Evolutionary conservation across 1,140 invertebrate genomes (phyloP).

Genomic region (Neodiprion pinetum): DNA sequence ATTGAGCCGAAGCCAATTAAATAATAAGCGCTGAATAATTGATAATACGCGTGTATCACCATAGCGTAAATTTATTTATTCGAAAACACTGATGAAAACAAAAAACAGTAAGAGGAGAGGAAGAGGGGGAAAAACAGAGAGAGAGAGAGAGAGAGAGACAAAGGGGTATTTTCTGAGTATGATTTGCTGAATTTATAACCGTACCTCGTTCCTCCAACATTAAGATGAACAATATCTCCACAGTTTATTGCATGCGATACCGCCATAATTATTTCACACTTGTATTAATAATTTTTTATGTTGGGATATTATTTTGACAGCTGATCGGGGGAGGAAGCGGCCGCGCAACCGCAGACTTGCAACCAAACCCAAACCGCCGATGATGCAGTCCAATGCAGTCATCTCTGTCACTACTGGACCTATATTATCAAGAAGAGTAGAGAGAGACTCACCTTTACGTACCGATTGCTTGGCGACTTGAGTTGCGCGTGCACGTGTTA

Average conservation of each 20-base stretch:
- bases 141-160: conserved; percentile 19
- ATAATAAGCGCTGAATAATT: neutral
- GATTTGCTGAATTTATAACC: conserved; percentile 15
- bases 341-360: no score
- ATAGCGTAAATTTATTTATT: neutral
- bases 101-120: neutral
- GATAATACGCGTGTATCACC: neutral
- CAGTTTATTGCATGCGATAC: conserved; percentile 42
- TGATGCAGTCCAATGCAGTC: no score
- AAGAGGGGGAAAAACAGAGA: conserved; percentile 13
- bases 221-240: conserved; percentile 80
- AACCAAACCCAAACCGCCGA: no score
- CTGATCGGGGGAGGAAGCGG: no score
- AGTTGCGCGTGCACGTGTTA: no score
- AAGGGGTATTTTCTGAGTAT: conserved; percentile 8
- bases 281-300: no score
- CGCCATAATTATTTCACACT: conserved; percentile 32
- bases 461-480: no score
- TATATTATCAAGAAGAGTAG: no score
- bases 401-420: no score
- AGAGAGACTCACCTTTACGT: no score
- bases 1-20: conserved; percentile 1
- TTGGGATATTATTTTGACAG: no score
- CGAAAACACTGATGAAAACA: conserved; percentile 10
- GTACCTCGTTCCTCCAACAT: conserved; percentile 84